Evolutionary conservation across 2,797 vertebrate genomes (phyloP).

Genomic region (Diplodus puntazzo): DNA sequence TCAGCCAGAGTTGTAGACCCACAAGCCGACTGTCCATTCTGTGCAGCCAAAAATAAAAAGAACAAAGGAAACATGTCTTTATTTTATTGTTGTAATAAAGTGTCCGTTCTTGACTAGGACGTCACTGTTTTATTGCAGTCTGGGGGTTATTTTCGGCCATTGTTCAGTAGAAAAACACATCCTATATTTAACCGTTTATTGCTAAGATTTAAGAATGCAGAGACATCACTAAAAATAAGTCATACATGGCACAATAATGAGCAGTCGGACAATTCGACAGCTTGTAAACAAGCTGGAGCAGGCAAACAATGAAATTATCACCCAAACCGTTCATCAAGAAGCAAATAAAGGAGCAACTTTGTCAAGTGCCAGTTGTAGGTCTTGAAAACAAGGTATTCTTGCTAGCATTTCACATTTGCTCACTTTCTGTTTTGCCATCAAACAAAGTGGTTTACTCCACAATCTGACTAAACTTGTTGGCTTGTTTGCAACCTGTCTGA

Average conservation of each 20-base stretch:
- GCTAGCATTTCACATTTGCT: not conserved
- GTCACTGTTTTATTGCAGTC: constrained; percentile 1
- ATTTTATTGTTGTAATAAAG: constrained; percentile 20
- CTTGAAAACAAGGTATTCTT: no score
- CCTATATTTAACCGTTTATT: not conserved
- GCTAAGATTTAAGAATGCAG: not conserved
- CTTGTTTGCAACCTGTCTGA: not conserved
- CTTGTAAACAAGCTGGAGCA: not conserved
- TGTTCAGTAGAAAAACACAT: not conserved
- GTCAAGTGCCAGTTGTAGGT: not conserved
- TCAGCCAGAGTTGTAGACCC: no score
- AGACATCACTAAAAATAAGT: not conserved
- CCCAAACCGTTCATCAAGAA: not conserved
- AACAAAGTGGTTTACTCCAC: not conserved
- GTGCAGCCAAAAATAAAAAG: not conserved
- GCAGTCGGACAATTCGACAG: not conserved
- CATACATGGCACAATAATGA: not conserved
- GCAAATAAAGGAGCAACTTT: no score
- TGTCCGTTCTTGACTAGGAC: not conserved
- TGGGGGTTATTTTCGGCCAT: not conserved
- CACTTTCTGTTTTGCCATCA: not conserved
- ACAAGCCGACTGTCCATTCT: not conserved
- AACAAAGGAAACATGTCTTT: not conserved
- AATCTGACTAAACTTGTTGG: not conserved
- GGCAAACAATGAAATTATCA: not conserved